A percentile compares a stretch with the other conserved stretches of the same genome.
These are phyloP conservation scores for Mormyrops attenuatus DNA, from an alignment of 2,797 vertebrate species.

Conservation along the genomic window DNA sequence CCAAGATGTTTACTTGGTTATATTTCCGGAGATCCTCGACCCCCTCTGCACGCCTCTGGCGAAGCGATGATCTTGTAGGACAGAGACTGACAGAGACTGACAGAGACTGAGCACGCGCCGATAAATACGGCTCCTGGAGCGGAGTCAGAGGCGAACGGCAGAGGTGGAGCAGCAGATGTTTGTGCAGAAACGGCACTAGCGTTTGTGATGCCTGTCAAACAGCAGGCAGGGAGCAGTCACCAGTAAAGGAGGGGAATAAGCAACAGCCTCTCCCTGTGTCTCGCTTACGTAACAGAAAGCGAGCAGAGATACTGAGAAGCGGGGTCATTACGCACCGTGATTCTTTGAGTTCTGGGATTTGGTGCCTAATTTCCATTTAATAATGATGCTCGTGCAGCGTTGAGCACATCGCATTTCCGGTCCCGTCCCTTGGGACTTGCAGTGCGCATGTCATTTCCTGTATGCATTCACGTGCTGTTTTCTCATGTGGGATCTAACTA, in stretches of 20 bases:
- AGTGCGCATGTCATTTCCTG: not conserved
- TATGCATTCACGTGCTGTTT: not conserved
- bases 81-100: not conserved
- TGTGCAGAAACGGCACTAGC: not conserved
- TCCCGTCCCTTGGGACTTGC: not conserved
- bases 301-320: not conserved
- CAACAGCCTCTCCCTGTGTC: not conserved
- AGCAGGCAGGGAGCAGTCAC: not conserved
- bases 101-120: not conserved
- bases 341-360: not conserved
- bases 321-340: not conserved
- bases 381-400: not conserved
- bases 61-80: not conserved
- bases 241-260: not conserved
- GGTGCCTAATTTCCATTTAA: conserved; percentile 4
- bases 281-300: not conserved
- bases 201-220: not conserved
- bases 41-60: not conserved
- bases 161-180: not conserved
- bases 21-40: not conserved
- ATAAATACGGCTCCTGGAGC: not conserved
- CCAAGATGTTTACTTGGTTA: not conserved
- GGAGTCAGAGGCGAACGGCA: not conserved
- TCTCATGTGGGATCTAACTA: not conserved
- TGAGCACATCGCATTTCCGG: not conserved